Evolutionary conservation across 2,888 invertebrate genomes (phyloP).

Genomic region (Campoplex capitator): DNA sequence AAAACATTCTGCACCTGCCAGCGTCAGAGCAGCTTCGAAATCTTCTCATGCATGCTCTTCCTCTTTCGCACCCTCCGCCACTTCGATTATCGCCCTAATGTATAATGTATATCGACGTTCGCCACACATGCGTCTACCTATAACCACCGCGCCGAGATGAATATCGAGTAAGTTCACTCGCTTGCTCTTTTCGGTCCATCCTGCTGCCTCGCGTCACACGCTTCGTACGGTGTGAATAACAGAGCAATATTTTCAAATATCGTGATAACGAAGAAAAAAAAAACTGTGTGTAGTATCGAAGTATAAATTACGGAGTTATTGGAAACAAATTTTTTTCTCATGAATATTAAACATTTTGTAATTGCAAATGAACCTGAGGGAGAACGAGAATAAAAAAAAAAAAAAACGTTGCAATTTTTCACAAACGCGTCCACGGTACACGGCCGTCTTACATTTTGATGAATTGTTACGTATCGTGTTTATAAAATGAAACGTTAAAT

Average conservation of each 20-base stretch:
- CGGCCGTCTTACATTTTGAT: background rate
- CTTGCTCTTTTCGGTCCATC: constrained; percentile 29
- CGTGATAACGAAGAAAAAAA: background rate
- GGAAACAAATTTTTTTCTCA: constrained; percentile 6
- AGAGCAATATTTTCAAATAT: constrained; percentile 11
- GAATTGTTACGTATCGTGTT: background rate
- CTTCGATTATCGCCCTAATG: constrained; percentile 63
- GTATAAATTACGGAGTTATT: constrained; percentile 11
- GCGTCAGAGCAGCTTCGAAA: constrained; percentile 24
- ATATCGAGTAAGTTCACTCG: constrained; percentile 53
- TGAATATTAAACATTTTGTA: constrained; percentile 1
- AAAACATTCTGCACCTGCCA: constrained; percentile 53
- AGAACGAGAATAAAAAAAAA: no score
- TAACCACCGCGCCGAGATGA: constrained; percentile 54
- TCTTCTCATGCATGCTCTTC: constrained; percentile 47
- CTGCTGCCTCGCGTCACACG: constrained; percentile 42
- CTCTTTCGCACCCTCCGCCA: constrained; percentile 56
- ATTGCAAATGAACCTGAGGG: background rate
- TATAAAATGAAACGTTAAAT: background rate
- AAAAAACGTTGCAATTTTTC: background rate
- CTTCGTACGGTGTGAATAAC: constrained; percentile 5
- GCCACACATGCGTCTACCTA: constrained; percentile 34
- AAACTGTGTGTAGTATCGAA: background rate
- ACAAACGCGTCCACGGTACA: background rate
- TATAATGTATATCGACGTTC: constrained; percentile 61